Conservation (phyloP, 1,140 invertebrate genomes). For the Scaptomyza pallida region DNA sequence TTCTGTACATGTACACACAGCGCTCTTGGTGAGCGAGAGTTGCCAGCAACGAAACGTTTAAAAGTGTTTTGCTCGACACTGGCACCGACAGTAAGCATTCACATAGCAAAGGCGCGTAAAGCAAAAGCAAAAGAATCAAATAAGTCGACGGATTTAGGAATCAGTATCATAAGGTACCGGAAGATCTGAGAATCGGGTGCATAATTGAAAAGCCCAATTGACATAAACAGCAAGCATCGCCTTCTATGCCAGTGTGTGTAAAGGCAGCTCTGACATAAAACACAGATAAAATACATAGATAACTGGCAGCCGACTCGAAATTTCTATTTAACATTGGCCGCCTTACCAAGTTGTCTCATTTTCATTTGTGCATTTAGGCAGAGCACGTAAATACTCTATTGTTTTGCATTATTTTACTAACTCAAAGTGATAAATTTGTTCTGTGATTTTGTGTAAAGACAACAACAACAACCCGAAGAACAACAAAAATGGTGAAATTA, state of each 20-base stretch:
- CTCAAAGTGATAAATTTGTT: conserved; percentile 69
- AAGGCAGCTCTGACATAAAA: conserved; percentile 86
- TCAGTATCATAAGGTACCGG: conserved; percentile 60
- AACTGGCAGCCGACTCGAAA: conserved; percentile 30
- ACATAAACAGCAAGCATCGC: conserved; percentile 84
- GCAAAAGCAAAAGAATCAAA: conserved; percentile 52
- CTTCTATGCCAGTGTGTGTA: conserved; percentile 96
- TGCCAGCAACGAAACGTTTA: conserved; percentile 56
- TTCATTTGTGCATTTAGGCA: conserved; percentile 75
- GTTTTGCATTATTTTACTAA: conserved; percentile 50
- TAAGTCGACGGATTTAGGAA: conserved; percentile 43
- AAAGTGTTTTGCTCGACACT: conserved; percentile 73
- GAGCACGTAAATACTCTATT: conserved; percentile 23
- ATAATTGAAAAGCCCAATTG: conserved; percentile 43
- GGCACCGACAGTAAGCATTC: conserved; percentile 67
- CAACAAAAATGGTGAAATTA: conserved; percentile 73
- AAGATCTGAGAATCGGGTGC: conserved; percentile 38
- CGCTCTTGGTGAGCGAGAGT: conserved; percentile 50
- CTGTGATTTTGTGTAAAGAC: conserved; percentile 81
- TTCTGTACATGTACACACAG: conserved; percentile 30
- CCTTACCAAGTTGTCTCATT: conserved; percentile 67
- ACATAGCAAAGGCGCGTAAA: conserved; percentile 65
- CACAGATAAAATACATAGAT: conserved; percentile 36
- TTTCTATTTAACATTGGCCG: conserved; percentile 73
- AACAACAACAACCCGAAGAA: conserved; percentile 53